Evolutionary conservation across 2,797 vertebrate species (phyloP).

Genomic region (Sylvilagus floridanus): DNA sequence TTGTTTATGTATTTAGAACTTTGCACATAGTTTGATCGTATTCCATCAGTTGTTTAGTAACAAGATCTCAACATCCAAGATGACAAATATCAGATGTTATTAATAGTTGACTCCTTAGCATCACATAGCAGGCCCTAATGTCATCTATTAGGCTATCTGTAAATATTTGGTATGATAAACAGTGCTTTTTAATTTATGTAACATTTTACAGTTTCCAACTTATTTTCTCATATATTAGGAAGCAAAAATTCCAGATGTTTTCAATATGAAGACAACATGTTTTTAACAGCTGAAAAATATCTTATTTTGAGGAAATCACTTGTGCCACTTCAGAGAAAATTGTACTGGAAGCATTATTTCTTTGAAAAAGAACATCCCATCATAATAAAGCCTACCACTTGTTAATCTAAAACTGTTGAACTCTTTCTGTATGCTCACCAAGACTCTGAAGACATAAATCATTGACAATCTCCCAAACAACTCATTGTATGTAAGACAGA

Average conservation of each 20-base stretch:
- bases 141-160: not conserved
- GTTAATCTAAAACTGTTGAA: conserved; percentile 8
- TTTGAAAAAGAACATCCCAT: conserved; percentile 25
- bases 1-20: not conserved
- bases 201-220: not conserved
- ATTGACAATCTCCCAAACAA: not conserved
- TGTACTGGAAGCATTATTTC: not conserved
- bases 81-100: not conserved
- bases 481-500: not conserved
- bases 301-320: conserved; percentile 46
- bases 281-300: conserved; percentile 29
- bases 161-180: conserved; percentile 2
- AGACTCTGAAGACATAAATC: not conserved
- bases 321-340: not conserved
- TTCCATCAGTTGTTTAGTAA: conserved; percentile 3
- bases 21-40: not conserved
- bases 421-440: not conserved
- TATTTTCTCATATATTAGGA: not conserved
- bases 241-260: conserved; percentile 9
- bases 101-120: not conserved
- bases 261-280: not conserved
- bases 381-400: not conserved
- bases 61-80: not conserved
- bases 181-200: not conserved
- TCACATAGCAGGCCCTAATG: not conserved